Base-by-base conservation (phyloP, 2,113 vertebrate genomes). In the Cariama cristata region DNA sequence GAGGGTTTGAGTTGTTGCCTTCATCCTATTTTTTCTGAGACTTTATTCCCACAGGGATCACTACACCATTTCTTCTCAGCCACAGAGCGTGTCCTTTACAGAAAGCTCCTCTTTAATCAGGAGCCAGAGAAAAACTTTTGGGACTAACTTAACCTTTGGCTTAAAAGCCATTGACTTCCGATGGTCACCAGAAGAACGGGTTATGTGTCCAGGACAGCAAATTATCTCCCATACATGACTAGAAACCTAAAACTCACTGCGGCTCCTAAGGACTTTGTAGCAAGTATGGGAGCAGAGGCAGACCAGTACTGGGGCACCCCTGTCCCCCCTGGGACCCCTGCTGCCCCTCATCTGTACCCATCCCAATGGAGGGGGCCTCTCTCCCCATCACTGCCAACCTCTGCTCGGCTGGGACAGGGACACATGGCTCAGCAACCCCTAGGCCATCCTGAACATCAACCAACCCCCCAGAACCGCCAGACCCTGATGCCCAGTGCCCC, bases 301-400 rank as follows among this genome's bases (percentile, higher is more conserved):
- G 50, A 26, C 56, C 0, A 1, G 12, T 42, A 45, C 49, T 55
- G 49, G 40, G 68, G 22, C 45, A 47, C 4, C 7, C 35, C 44
- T 1, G 1, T 32, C 6, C 8, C 27, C 17, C 13, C 3, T 3
- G 38, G 10, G 12, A 38, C 10, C 16, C 45, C 45, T 0, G 0
- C 66, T n/a, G 60, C 23, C 19, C n/a, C 30, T 50, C 38, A 59
- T 22, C n/a, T 3, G 0, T 56, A 45, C 6, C 45, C 66, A 50
- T 4, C 20, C 23, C 59, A 30, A 14, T 7, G 38, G 17, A 75
- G 53, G 11, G 18, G 27, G 7, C 10, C 42, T 47, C 58, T 27
- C 11, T 67, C 32, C 38, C 49, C 53, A 42, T 45, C 35, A 11
- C 21, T 55, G 68, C 32, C 86, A 44, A 8, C 5, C 8, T 67